Conservation (phyloP, 2,113 vertebrate genomes). For the Cynopterus brachyotis region DNA sequence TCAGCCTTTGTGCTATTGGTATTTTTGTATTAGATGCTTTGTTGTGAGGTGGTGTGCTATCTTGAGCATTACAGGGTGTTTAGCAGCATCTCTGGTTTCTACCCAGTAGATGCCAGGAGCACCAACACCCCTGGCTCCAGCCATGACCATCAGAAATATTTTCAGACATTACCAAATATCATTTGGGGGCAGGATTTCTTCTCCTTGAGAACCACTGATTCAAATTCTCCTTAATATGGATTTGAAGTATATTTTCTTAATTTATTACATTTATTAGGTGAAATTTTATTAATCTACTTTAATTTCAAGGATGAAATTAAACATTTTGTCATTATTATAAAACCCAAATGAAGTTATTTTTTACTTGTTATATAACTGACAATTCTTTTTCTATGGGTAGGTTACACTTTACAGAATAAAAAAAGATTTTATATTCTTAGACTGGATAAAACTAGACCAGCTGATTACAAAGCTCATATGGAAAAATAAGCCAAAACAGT, state of each 20-base stretch:
- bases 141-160: not conserved
- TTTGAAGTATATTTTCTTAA: not conserved
- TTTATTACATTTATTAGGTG: not conserved
- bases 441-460: not conserved
- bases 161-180: not conserved
- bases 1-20: not conserved
- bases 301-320: not conserved
- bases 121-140: not conserved
- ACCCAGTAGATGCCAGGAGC: not conserved
- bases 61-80: no score
- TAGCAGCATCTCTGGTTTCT: not conserved
- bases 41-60: no score
- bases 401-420: not conserved
- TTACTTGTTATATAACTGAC: not conserved
- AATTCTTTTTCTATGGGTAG: not conserved
- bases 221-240: not conserved
- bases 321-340: not conserved
- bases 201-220: not conserved
- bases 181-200: not conserved
- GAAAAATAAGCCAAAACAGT: not conserved
- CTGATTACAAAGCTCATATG: not conserved
- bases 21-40: not conserved
- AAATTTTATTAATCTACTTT: not conserved
- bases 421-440: not conserved
- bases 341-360: not conserved